Evolutionary conservation across 1,140 invertebrate species (phyloP), one percentile per base, ranked within the genome.

Genomic region (Caenorhabditis latens): DNA sequence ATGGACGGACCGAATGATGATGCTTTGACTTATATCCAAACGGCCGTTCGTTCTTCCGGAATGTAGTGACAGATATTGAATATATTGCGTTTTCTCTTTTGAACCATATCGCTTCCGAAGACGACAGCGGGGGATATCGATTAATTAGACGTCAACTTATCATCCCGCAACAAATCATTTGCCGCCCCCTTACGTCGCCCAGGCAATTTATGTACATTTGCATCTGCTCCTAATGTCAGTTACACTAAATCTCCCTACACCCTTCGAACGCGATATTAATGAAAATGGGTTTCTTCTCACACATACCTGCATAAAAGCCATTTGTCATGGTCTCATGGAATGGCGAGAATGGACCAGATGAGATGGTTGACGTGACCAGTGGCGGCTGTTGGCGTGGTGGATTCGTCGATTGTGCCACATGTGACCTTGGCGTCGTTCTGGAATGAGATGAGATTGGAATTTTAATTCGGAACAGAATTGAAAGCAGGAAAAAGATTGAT

Each of bases 91-190:
- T 40, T 53, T 53, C 50, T 53, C 50, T 58, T 19, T 58, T 16
- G 55, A 71, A 46, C 43, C 40, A 14, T 71, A 42, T 71, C 46
- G 65, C 24, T 40, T 65, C 32, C 24, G 61, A 40, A 6, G 16
- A 40, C 21, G 32, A 32, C 19, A 21, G 16, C 8, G n/a, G 4
- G n/a, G 42, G 14, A 40, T 19, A 50, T 79, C n/a, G 71, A 79
- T 79, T 50, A 50, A 79, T 24, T 40, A 71, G n/a, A 43, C 71
- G 14, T 50, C 71, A 53, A 79, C 53, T 79, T 79, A 79, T 79
- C 71, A 79, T 79, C 71, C 24, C 71, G 71, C 71, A 79, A 79
- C 71, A 79, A 79, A 79, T 79, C 71, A 79, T 79, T 79, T 11
- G 63, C 8, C 24, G 71, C 19, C 46, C n/a, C 42, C 40, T 24